Percentiles rank a stretch among this genome's conserved stretches.
These are phyloP conservation scores for Coelinius sp. DNA, from an alignment of 2,888 invertebrate species.

Conservation along the genomic window DNA sequence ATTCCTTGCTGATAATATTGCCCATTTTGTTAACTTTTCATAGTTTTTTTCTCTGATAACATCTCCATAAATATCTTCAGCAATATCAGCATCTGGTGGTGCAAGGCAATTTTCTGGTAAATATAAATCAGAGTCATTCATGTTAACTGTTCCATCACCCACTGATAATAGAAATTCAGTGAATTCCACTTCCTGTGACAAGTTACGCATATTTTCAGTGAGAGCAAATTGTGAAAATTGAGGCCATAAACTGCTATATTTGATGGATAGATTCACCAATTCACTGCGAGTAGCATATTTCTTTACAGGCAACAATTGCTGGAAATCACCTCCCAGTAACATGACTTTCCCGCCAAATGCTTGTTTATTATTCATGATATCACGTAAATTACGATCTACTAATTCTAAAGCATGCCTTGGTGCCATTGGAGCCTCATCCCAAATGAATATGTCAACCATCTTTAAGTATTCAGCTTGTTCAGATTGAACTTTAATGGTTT, in stretches of 20 bases:
- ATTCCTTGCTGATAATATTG: too few species aligned
- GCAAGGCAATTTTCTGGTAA: too few species aligned
- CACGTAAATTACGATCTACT: conserved; percentile 46
- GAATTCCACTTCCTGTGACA: conserved; percentile 45
- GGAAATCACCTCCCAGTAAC: conserved; percentile 44
- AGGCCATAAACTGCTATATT: conserved; percentile 45
- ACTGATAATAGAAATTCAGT: conserved; percentile 45
- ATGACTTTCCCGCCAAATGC: conserved; percentile 50
- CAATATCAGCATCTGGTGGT: too few species aligned
- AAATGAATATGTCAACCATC: too few species aligned
- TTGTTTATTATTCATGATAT: conserved; percentile 47
- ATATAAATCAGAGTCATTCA: too few species aligned
- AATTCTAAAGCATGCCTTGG: conserved; percentile 15
- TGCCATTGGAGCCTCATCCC: too few species aligned
- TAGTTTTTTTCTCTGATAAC: too few species aligned
- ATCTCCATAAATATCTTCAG: too few species aligned
- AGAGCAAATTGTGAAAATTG: conserved; percentile 45
- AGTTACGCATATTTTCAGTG: conserved; percentile 45
- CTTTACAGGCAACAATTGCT: conserved; percentile 34
- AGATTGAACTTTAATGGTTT: too few species aligned
- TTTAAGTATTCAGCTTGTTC: too few species aligned
- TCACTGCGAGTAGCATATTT: conserved; percentile 36
- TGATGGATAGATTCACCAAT: conserved; percentile 48
- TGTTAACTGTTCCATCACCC: conserved; percentile 39
- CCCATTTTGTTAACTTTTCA: too few species aligned